A percentile compares a stretch with the other conserved stretches of the same genome.
These are phyloP conservation scores for Eonycteris spelaea DNA, from an alignment of 2,113 vertebrate genomes.

Conservation along the genomic window DNA sequence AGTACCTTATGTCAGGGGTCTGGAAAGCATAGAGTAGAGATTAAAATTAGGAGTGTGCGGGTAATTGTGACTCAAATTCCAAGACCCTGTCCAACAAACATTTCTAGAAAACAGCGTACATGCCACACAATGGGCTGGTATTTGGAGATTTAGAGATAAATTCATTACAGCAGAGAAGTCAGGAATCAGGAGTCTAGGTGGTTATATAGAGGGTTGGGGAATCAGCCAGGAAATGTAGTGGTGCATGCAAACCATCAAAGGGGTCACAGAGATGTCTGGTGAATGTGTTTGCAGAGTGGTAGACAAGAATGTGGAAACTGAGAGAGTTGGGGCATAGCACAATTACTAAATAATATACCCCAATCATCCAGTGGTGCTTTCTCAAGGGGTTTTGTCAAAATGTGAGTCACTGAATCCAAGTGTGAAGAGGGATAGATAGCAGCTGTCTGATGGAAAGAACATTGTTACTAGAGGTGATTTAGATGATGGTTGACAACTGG, in stretches of 20 bases:
- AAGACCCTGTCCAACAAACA: constrained; percentile 23
- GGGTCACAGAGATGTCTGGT: background rate
- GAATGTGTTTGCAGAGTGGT: background rate
- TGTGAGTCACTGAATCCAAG: background rate
- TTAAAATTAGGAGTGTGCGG: constrained; percentile 47
- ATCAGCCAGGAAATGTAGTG: background rate
- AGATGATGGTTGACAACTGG: background rate
- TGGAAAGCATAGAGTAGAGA: constrained; percentile 26
- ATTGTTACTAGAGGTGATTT: background rate
- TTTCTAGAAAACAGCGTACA: background rate
- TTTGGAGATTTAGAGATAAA: constrained; percentile 15
- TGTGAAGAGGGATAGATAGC: background rate
- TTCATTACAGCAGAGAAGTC: background rate
- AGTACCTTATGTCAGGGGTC: constrained; percentile 35
- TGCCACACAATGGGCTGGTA: background rate
- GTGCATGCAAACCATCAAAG: background rate
- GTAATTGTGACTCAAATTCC: constrained; percentile 14
- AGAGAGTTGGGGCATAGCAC: background rate
- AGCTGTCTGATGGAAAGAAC: background rate
- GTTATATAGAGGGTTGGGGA: background rate
- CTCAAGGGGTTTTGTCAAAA: background rate
- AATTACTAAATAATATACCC: background rate
- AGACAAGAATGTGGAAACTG: background rate
- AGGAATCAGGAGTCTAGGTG: background rate
- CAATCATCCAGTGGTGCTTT: background rate